phyloP scores from a whole-genome alignment of 2,888 invertebrate genomes.

The Matsumyia berberina region DNA sequence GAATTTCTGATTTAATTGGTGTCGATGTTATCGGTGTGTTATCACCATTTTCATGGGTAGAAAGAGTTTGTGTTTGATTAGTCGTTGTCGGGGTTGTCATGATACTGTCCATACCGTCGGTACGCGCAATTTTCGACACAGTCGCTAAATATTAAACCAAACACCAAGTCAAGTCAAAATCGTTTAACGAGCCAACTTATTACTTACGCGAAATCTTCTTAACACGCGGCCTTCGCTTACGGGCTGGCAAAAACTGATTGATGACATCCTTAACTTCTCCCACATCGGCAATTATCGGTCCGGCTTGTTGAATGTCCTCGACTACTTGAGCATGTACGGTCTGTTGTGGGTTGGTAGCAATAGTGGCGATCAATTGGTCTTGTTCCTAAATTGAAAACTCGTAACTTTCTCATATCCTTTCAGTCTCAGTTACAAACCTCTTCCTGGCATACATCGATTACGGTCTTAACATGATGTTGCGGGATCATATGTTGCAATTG shows the following conservation, averaged over 20 bases:
- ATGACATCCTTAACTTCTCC: conserved; percentile 84
- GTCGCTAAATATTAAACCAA: conserved; percentile 77
- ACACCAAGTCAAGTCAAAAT: no score
- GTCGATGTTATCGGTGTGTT: conserved; percentile 80
- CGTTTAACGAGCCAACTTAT: no score
- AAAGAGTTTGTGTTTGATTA: conserved; percentile 77
- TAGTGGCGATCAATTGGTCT: conserved; percentile 84
- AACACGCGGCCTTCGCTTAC: conserved; percentile 86
- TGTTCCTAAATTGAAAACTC: conserved; percentile 79
- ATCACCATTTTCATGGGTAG: conserved; percentile 80
- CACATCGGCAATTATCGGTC: conserved; percentile 83
- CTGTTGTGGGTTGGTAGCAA: conserved; percentile 83
- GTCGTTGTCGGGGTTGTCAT: conserved; percentile 82
- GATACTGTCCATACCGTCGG: conserved; percentile 83
- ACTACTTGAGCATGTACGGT: conserved; percentile 84
- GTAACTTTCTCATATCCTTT: neutral
- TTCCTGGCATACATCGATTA: conserved; percentile 78
- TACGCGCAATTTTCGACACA: conserved; percentile 82
- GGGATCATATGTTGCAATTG: conserved; percentile 84
- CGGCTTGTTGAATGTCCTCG: conserved; percentile 83
- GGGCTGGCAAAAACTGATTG: conserved; percentile 85
- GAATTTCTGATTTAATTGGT: conserved; percentile 82
- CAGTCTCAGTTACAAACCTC: conserved; percentile 29
- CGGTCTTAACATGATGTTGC: conserved; percentile 83
- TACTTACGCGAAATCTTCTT: conserved; percentile 84